Percentiles rank a stretch among this genome's conserved stretches.
phyloP scores from a whole-genome alignment of 2,888 invertebrate genomes.

The Drosophila recens region DNA sequence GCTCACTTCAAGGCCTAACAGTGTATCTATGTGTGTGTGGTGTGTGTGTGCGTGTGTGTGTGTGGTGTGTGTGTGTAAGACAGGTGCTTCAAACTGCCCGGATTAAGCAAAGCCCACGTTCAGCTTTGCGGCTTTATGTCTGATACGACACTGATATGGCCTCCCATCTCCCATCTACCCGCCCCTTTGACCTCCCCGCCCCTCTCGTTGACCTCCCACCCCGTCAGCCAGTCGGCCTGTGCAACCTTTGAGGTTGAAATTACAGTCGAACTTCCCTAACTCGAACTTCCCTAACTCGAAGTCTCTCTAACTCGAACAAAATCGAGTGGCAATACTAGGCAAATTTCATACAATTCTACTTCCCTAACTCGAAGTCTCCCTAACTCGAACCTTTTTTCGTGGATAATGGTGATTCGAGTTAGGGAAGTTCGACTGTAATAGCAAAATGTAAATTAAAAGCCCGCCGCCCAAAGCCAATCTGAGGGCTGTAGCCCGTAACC shows the following conservation, averaged over 20 bases:
- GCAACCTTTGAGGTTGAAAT: constrained; percentile 70
- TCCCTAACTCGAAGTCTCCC: too few relatives aligned
- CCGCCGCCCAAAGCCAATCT: constrained; percentile 35
- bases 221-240: constrained; percentile 10
- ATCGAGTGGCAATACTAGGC: too few relatives aligned
- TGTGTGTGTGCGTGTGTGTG: constrained; percentile 5
- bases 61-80: constrained; percentile 13
- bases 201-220: too few relatives aligned
- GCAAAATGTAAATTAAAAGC: constrained; percentile 77
- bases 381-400: too few relatives aligned
- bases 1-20: constrained; percentile 32
- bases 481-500: constrained; percentile 18
- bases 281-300: too few relatives aligned
- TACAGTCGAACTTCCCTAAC: too few relatives aligned
- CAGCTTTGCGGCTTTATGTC: constrained; percentile 70
- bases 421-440: too few relatives aligned
- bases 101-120: constrained; percentile 71
- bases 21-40: constrained; percentile 11
- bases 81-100: constrained; percentile 52
- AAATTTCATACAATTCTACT: too few relatives aligned
- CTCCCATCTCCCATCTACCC: background rate
- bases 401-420: too few relatives aligned
- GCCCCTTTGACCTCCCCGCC: background rate
- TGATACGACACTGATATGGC: constrained; percentile 67
- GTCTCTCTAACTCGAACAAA: too few relatives aligned